Base-by-base conservation (phyloP, 2,113 vertebrate species). In the Scomber colias region DNA sequence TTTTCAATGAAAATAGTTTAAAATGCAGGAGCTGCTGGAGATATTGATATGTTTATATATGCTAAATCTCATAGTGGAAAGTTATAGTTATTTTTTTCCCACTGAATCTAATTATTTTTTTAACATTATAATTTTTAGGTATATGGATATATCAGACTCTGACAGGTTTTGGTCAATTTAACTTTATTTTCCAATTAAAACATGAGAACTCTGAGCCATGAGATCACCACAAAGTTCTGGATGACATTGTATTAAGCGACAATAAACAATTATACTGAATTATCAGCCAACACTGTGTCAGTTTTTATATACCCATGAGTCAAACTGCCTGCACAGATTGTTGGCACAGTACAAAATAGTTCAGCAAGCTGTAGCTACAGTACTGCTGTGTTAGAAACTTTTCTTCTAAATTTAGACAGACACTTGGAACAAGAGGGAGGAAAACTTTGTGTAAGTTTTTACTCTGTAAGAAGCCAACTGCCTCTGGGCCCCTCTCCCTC, bases 381-480 rank as follows among this genome's bases (percentile, higher is more conserved):
- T 40, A 7, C 35, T 0, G 57, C 51, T 31, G 49, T 21, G 19
- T 27, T 66, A 49, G 6, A 15, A 3, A 24, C 11, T 21, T 24
- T 14, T 48, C 50, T 57, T 59, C 3, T 45, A 0, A 70, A 67
- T 49, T 62, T 4, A 54, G 65, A 40, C 16, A 56, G 54, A 61
- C 55, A 66, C 27, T 54, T 6, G 53, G 7, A 66, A 53, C 8
- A 35, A 19, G 14, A 6, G 27, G 44, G 19, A 40, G 40, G 51
- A 46, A 71, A 75, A 75, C 60, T 82, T 60, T 61, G 17, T 50
- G 5, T 27, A 27, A 30, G 30, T 71, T 79, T 66, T 50, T 11
- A 44, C 21, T 49, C 44, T 50, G 17, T 27, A 27, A 49, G 12
- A 54, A 73, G 11, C 0, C 14, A 0, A 15, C 9, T 44, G 40